Base-by-base conservation (phyloP, 2,888 invertebrate genomes). In the Agrochola circellaris region DNA sequence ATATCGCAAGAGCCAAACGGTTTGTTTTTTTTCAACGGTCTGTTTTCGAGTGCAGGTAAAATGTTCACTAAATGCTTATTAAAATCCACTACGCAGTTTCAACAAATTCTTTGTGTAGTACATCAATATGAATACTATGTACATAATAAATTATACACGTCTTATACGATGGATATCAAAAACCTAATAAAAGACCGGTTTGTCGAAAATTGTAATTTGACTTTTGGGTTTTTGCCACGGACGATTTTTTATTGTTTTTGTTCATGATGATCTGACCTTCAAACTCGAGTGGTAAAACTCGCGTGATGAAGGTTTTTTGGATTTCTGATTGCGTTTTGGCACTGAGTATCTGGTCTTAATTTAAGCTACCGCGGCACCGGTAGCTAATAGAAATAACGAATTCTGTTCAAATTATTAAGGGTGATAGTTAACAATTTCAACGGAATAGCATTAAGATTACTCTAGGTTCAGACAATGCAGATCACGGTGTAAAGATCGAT, bases 201-300 rank as follows among this genome's bases (percentile, higher is more conserved):
- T 75, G 60, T 70, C 60, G 38, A 77, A 85, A 88, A 85, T 79
- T 60, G n/a, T 81, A 77, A 80, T 77, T 73, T 56, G 61, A 67
- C 51, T 87, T 88, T 88, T 85, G 87, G 87, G 88, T 85, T 88
- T 87, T 87, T 87, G 85, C 87, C 70, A 8, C 74, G 30, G 78
- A 66, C 72, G 62, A 30, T 60, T 74, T 82, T 87, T 87, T 67
- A 71, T 68, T 79, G 73, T 76, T 82, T 84, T 78, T 73, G 38
- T 60, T 34, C 11, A 13, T 11, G 51, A 64, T 69, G 79, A 60
- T 17, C 9, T 61, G 34, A 82, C 88, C 88, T 87, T 85, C 85
- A 76, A 74, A 81, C 45, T 74, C 4, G 61, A 42, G 42, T 42
- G 2, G 9, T 42, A 9, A 38, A 42, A 61, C 54, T 68, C 60